These are phyloP conservation scores for Acronicta alni DNA, from an alignment of 2,888 invertebrate species.

Conservation along the genomic window DNA sequence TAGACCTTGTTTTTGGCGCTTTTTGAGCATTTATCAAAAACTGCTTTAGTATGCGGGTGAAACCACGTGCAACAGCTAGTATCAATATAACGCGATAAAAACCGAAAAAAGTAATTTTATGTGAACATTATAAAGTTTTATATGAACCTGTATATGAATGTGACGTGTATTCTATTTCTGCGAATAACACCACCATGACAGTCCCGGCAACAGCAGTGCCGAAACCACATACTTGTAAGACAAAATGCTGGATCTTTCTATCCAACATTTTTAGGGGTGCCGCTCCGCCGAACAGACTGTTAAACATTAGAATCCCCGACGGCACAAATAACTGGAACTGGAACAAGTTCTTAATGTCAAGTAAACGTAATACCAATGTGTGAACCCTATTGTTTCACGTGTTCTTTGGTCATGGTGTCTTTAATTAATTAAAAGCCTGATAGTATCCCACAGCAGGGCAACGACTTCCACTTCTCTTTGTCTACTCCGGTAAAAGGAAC, in stretches of 20 bases:
- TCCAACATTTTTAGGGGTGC: conserved; percentile 14
- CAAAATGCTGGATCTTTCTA: conserved; percentile 31
- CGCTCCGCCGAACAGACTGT: conserved; percentile 44
- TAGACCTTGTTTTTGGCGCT: too few relatives aligned
- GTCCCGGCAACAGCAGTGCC: conserved; percentile 2
- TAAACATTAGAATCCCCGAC: conserved; percentile 43
- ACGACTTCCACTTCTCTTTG: too few relatives aligned
- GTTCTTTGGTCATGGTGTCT: too few relatives aligned
- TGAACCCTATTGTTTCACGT: too few relatives aligned
- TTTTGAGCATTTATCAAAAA: too few relatives aligned
- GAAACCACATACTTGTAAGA: conserved; percentile 12
- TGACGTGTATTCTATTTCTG: fast-evolving
- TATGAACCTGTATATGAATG: conserved; percentile 32
- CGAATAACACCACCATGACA: background rate
- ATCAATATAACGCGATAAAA: too few relatives aligned
- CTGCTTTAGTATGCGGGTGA: too few relatives aligned
- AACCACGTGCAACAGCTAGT: too few relatives aligned
- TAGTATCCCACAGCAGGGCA: too few relatives aligned
- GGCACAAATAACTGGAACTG: conserved; percentile 46
- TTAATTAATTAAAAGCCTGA: background rate
- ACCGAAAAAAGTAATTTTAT: too few relatives aligned
- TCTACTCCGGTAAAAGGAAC: too few relatives aligned
- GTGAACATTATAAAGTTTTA: background rate
- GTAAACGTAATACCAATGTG: too few relatives aligned
- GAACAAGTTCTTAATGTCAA: conserved; percentile 11